Evolutionary conservation across 2,113 vertebrate species (phyloP).

Genomic region (Oncorhynchus nerka): DNA sequence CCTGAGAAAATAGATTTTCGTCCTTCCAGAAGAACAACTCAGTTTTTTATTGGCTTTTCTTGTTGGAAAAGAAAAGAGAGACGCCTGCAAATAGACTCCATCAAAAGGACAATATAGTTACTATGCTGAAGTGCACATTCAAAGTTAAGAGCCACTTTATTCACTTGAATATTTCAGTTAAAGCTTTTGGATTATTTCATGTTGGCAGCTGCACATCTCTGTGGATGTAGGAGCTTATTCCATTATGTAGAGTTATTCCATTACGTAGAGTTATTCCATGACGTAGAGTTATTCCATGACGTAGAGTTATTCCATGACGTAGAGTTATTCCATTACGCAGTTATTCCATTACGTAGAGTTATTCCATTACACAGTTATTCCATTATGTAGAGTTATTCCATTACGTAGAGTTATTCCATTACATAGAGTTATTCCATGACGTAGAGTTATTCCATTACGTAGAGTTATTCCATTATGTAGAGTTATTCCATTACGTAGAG

Average conservation of each 20-base stretch:
- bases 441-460: no score
- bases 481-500: neutral
- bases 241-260: neutral
- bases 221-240: neutral
- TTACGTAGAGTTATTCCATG: no score
- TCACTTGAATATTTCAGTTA: slow-evolving; percentile 4
- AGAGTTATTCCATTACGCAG: no score
- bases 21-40: neutral
- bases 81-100: slow-evolving; percentile 34
- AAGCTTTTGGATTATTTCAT: neutral
- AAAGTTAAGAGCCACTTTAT: neutral
- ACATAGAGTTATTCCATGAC: neutral
- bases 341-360: no score
- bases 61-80: slow-evolving; percentile 29
- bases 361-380: no score
- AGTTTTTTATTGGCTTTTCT: neutral
- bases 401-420: neutral
- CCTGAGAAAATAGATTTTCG: neutral
- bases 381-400: neutral
- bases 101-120: neutral
- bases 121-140: slow-evolving; percentile 21
- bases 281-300: neutral
- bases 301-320: neutral
- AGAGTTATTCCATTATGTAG: no score
- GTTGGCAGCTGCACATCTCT: neutral